phyloP scores from a whole-genome alignment of 2,113 vertebrate genomes.

The Epinephelus moara region DNA sequence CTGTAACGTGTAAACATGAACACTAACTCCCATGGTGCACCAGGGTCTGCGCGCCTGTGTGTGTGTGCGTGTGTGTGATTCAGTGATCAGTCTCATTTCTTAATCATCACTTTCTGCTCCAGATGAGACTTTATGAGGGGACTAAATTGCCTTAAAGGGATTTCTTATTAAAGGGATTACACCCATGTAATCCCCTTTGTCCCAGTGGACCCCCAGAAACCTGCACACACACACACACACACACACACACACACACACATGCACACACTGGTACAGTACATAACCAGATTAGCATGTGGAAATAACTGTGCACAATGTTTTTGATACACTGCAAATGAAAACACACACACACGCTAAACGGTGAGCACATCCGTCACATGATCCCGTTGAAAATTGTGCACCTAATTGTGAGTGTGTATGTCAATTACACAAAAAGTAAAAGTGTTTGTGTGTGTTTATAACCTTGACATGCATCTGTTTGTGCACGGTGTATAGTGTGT shows the following conservation, averaged over 20 bases:
- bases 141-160: conserved; percentile 94
- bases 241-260: background rate
- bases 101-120: conserved; percentile 90
- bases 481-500: conserved; percentile 11
- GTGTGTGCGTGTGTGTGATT: conserved; percentile 34
- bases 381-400: conserved; percentile 15
- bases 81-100: conserved; percentile 85
- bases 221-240: conserved; percentile 74
- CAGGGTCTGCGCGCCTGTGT: conserved; percentile 13
- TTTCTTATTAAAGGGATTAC: conserved; percentile 96
- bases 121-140: conserved; percentile 92
- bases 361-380: background rate
- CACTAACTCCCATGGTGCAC: conserved; percentile 69
- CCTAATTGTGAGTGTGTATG: conserved; percentile 26
- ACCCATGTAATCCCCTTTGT: conserved; percentile 93
- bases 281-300: conserved; percentile 59
- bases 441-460: conserved; percentile 42
- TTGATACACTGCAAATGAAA: conserved; percentile 50
- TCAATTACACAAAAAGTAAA: conserved; percentile 12
- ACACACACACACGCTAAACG: conserved; percentile 35
- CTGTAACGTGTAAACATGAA: conserved; percentile 74
- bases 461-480: conserved; percentile 41
- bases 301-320: conserved; percentile 52
- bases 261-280: conserved; percentile 2
- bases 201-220: conserved; percentile 88